A percentile compares a stretch with the other conserved stretches of the same genome.
Evolutionary conservation across 2,797 vertebrate genomes (phyloP).

Genomic region (Anguilla marmorata): DNA sequence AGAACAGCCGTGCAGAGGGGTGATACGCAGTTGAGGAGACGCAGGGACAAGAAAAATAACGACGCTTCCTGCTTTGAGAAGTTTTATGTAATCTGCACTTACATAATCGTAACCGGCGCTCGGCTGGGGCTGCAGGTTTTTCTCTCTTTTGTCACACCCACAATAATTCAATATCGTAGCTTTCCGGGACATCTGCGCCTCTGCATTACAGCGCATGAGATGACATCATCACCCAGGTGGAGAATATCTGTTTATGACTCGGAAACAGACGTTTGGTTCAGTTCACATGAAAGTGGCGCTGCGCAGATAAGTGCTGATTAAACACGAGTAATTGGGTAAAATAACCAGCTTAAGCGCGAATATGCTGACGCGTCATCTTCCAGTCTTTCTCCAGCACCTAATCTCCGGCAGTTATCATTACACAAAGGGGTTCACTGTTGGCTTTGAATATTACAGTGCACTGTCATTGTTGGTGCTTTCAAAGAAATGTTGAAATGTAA

Average conservation of each 20-base stretch:
- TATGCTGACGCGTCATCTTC: background rate
- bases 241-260: background rate
- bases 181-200: background rate
- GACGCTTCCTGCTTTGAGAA: background rate
- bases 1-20: background rate
- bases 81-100: background rate
- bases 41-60: background rate
- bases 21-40: background rate
- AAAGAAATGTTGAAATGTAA: background rate
- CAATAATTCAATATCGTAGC: background rate
- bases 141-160: background rate
- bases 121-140: too few relatives aligned
- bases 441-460: background rate
- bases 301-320: background rate
- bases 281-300: background rate
- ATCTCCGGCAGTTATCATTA: constrained; percentile 6
- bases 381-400: background rate
- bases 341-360: background rate
- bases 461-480: background rate
- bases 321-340: background rate
- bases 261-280: background rate
- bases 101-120: background rate
- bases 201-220: background rate
- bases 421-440: background rate
- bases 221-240: background rate